A percentile compares a stretch with the other conserved stretches of the same genome.
Evolutionary conservation across 2,888 invertebrate species (phyloP).

Genomic region (Griposia aprilina): DNA sequence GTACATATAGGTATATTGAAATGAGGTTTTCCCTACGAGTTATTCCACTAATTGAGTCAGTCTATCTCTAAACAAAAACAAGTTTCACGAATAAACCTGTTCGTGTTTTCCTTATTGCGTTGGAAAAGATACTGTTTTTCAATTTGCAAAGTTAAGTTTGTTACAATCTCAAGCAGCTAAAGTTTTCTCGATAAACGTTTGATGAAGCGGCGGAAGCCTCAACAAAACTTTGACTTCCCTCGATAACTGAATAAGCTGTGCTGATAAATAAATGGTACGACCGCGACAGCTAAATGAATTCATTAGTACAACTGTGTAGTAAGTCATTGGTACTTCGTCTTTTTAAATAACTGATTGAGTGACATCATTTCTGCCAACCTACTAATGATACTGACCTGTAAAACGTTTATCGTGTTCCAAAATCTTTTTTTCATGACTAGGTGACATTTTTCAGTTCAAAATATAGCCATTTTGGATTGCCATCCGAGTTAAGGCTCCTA

Average conservation of each 20-base stretch:
- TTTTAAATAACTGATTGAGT: not conserved
- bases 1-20: not conserved
- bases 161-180: conserved; percentile 41
- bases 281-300: not conserved
- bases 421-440: not conserved
- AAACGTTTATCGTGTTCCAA: not conserved
- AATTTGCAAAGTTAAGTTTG: conserved; percentile 44
- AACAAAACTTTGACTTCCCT: conserved; percentile 18
- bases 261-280: conserved; percentile 10
- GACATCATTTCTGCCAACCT: not conserved
- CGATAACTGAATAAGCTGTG: conserved; percentile 42
- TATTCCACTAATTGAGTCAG: not conserved
- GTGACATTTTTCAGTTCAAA: not conserved
- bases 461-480: not conserved
- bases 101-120: conserved; percentile 45
- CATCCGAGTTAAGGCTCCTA: not conserved
- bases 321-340: not conserved
- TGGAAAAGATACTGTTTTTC: conserved; percentile 44
- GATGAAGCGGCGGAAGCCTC: not conserved
- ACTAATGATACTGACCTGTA: not conserved
- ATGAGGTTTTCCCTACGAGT: not conserved
- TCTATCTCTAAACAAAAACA: conserved; percentile 1
- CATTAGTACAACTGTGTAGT: not conserved
- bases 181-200: conserved; percentile 49
- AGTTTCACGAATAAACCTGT: conserved; percentile 22